Evolutionary conservation across 2,797 vertebrate species (phyloP).

Genomic region (Siniperca obscura): DNA sequence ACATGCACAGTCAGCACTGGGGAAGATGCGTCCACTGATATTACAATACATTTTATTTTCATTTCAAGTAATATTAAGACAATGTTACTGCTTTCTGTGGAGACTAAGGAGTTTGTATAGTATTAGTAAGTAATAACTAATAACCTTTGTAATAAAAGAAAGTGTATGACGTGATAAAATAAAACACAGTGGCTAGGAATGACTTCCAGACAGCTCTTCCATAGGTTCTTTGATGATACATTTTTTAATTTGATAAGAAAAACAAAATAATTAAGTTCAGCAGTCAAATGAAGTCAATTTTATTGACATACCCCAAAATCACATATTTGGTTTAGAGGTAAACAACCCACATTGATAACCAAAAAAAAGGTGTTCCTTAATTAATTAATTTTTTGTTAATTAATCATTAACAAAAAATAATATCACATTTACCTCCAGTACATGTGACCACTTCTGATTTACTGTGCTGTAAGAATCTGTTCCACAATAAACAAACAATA

Average conservation of each 20-base stretch:
- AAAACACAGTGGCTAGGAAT: background rate
- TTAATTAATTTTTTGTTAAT: too few species aligned
- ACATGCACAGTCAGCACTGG: constrained; percentile 3
- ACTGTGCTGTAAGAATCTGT: background rate
- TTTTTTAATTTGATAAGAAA: background rate
- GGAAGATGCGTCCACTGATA: background rate
- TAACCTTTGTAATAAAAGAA: background rate
- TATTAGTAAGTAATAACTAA: background rate
- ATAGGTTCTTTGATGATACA: background rate
- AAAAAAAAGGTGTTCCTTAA: background rate
- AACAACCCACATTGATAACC: background rate
- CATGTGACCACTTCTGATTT: background rate
- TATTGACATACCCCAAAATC: background rate
- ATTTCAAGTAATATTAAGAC: background rate
- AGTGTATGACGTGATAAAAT: background rate
- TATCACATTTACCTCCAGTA: background rate
- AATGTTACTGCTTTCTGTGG: background rate
- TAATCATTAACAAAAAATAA: background rate
- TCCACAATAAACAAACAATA: background rate
- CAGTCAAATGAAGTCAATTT: background rate
- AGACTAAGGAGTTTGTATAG: background rate
- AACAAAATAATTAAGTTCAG: background rate
- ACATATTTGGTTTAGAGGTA: background rate
- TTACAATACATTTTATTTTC: background rate
- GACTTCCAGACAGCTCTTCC: background rate